Percentiles rank a stretch among this genome's conserved stretches.
Evolutionary conservation across 2,113 vertebrate genomes (phyloP).

Genomic region (Megaleporinus macrocephalus): DNA sequence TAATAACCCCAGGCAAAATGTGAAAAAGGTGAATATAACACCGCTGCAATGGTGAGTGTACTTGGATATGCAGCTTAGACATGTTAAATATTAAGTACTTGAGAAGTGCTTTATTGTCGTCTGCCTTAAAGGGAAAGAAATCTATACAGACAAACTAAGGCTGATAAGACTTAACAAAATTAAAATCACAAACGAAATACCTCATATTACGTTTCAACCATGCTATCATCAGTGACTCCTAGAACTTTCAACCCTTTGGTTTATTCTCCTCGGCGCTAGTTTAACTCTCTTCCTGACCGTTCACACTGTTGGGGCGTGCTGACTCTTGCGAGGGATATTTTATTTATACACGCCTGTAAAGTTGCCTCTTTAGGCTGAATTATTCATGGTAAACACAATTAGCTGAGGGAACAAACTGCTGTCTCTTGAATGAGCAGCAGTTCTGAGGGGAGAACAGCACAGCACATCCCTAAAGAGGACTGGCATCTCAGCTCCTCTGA

Average conservation of each 20-base stretch:
- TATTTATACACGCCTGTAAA: constrained; percentile 69
- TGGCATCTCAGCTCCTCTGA: not conserved
- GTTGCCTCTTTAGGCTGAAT: constrained; percentile 65
- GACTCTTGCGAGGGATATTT: constrained; percentile 57
- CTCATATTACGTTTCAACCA: not conserved
- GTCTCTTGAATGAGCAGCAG: constrained; percentile 13
- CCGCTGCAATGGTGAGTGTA: too few relatives aligned
- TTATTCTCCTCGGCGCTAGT: constrained; percentile 37
- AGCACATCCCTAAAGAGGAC: not conserved
- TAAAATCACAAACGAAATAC: not conserved
- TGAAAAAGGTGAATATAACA: too few relatives aligned
- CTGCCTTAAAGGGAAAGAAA: too few relatives aligned
- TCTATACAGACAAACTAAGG: too few relatives aligned
- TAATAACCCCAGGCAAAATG: too few relatives aligned
- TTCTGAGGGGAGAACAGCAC: constrained; percentile 16
- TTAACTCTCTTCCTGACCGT: constrained; percentile 60
- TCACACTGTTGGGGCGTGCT: constrained; percentile 64
- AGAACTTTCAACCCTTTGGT: constrained; percentile 26
- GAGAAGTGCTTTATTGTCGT: too few relatives aligned
- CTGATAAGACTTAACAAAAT: too few relatives aligned
- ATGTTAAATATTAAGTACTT: too few relatives aligned
- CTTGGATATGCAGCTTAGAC: too few relatives aligned
- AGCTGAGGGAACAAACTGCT: constrained; percentile 44
- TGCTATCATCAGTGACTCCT: not conserved
- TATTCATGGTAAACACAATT: constrained; percentile 70